These are phyloP conservation scores for Nothocercus julius DNA, from an alignment of 2,113 vertebrate species.

Conservation along the genomic window DNA sequence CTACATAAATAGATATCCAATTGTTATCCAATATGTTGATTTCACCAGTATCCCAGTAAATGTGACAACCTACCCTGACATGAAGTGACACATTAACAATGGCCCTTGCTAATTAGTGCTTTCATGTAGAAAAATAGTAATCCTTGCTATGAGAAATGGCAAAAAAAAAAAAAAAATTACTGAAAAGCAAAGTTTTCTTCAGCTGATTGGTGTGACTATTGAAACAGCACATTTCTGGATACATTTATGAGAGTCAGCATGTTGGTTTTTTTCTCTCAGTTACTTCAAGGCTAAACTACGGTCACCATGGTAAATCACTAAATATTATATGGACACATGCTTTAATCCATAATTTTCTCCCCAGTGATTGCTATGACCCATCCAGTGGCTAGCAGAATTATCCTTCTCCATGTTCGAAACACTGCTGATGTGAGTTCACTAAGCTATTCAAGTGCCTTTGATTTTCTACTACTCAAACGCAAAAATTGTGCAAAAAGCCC, in stretches of 20 bases:
- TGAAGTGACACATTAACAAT: neutral
- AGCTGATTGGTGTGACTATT: neutral
- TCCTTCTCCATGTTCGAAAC: neutral
- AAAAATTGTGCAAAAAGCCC: conserved; percentile 52
- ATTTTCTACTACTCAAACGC: conserved; percentile 32
- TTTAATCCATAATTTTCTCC: neutral
- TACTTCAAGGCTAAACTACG: neutral
- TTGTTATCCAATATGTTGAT: neutral
- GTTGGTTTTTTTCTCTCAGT: neutral
- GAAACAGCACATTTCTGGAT: neutral
- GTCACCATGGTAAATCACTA: neutral
- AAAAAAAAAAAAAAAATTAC: neutral
- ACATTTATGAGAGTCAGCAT: neutral
- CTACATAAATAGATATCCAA: neutral
- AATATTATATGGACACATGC: neutral
- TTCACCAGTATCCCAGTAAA: neutral
- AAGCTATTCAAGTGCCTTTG: conserved; percentile 32
- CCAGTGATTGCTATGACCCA: neutral
- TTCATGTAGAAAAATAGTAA: neutral
- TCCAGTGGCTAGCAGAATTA: neutral
- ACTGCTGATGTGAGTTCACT: neutral
- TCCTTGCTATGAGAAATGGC: neutral
- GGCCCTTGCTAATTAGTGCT: neutral
- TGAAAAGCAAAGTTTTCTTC: neutral
- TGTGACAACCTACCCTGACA: neutral